A percentile compares a stretch with the other conserved stretches of the same genome.
These are phyloP conservation scores for Syrrhaptes paradoxus DNA, from an alignment of 2,113 vertebrate species.

Conservation along the genomic window DNA sequence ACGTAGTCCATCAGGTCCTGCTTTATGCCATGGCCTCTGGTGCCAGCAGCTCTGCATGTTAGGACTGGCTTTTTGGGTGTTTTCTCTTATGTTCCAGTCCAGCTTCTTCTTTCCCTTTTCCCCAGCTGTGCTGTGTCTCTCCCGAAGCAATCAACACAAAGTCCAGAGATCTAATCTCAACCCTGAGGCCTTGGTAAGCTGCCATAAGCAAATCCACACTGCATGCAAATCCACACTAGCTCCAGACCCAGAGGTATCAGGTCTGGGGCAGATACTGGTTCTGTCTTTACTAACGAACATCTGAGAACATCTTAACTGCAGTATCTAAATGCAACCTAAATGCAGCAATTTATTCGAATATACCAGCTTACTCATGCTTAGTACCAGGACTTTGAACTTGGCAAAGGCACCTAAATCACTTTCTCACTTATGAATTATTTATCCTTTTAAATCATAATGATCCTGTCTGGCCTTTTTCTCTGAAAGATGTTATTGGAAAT, in stretches of 20 bases:
- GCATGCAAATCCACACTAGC: not conserved
- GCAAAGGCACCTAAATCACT: not conserved
- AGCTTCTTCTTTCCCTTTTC: not conserved
- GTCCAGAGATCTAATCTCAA: not conserved
- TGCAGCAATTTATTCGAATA: not conserved
- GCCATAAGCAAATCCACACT: not conserved
- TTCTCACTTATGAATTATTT: not conserved
- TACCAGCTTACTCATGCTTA: not conserved
- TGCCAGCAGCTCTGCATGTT: not conserved
- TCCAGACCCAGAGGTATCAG: not conserved
- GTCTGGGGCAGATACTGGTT: not conserved
- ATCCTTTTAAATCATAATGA: not conserved
- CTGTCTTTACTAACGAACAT: not conserved
- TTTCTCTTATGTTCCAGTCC: not conserved
- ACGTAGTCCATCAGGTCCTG: fast-evolving
- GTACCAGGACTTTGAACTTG: not conserved
- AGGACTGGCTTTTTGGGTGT: not conserved
- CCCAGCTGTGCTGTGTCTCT: fast-evolving
- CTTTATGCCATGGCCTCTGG: not conserved
- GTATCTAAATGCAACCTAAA: not conserved
- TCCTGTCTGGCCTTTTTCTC: not conserved
- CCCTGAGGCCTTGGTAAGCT: not conserved
- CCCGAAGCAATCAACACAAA: not conserved
- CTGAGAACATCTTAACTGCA: not conserved
- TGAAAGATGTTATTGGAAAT: not conserved